Percentiles rank a stretch among this genome's conserved stretches.
Evolutionary conservation across 2,113 vertebrate species (phyloP).

Genomic region (Panurus biarmicus): DNA sequence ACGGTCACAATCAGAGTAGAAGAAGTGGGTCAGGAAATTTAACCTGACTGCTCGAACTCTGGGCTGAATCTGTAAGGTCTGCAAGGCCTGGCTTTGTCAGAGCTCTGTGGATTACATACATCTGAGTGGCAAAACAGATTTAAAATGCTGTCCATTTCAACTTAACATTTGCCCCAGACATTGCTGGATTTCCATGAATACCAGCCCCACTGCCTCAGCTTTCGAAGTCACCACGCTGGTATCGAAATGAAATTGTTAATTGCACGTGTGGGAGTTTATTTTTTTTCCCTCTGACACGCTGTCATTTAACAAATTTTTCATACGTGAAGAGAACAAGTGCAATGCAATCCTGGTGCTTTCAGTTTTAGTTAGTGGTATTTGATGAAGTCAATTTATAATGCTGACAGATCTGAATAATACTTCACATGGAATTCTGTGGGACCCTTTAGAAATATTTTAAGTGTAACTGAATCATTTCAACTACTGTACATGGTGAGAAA

Average conservation of each 20-base stretch:
- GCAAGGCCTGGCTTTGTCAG: conserved; percentile 63
- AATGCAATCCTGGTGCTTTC: conserved; percentile 34
- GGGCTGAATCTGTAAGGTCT: conserved; percentile 57
- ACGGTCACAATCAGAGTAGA: conserved; percentile 47
- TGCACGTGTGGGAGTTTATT: neutral
- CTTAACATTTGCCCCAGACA: conserved; percentile 66
- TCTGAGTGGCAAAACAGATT: conserved; percentile 74
- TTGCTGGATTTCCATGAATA: neutral
- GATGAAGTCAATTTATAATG: neutral
- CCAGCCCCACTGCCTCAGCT: neutral
- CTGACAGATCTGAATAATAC: neutral
- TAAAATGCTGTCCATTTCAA: conserved; percentile 69
- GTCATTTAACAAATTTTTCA: neutral
- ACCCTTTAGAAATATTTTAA: neutral
- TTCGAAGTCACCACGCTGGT: neutral
- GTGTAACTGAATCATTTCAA: neutral
- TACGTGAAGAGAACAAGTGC: conserved; percentile 13
- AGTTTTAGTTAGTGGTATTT: neutral
- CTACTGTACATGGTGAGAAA: neutral
- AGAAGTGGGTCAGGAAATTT: conserved; percentile 73
- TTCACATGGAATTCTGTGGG: neutral
- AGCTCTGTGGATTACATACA: conserved; percentile 51
- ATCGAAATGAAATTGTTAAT: neutral
- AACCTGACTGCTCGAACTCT: conserved; percentile 67
- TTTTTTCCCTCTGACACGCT: neutral